Evolutionary conservation across 2,888 invertebrate species (phyloP), one percentile per base, ranked within the genome.

Genomic region (Dicyrtomina minuta): DNA sequence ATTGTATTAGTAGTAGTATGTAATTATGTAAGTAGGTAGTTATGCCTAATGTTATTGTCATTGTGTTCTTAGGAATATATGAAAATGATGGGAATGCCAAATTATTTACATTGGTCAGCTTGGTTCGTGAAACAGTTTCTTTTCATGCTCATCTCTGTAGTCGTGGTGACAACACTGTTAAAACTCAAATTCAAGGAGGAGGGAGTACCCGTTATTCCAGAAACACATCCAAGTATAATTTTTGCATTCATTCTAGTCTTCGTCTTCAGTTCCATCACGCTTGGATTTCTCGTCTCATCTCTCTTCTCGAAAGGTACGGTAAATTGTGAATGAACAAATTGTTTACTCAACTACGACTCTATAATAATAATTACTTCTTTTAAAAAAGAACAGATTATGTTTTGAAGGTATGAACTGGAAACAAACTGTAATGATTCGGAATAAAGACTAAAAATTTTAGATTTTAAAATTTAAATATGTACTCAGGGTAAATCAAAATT

Each of bases 61-160:
- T n/a, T 33, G 33, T 33, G 3, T 46, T 46, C 3, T 81, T 82
- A 93, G 89, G 93, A 94, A 85, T 88, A 92, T 0, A 90, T 94
- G 91, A 92, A 92, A 84, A 91, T 94, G 82, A 93, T 93, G 90
- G 95, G 94, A 1, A 83, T 95, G 39, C 86, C 88, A 33, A 89
- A 89, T 66, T 92, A 90, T 89, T 82, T 93, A 74, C 90, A 93
- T 79, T 94, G 93, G 92, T 81, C 86, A 0, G 91, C 92, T 1
- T 93, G 93, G 92, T 93, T 92, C 81, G 84, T 88, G 51, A 91
- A 92, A 80, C 88, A 89, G 67, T 87, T 91, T 75, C 77, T 89
- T 2, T 88, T 88, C 79, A 84, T 90, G 68, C 77, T 88, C 89
- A n/a, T n/a, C n/a, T 83, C 88, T 0, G 83, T 88, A 0, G 75